These are phyloP conservation scores for Marmota monax DNA, from an alignment of 2,113 vertebrate species.

Conservation along the genomic window DNA sequence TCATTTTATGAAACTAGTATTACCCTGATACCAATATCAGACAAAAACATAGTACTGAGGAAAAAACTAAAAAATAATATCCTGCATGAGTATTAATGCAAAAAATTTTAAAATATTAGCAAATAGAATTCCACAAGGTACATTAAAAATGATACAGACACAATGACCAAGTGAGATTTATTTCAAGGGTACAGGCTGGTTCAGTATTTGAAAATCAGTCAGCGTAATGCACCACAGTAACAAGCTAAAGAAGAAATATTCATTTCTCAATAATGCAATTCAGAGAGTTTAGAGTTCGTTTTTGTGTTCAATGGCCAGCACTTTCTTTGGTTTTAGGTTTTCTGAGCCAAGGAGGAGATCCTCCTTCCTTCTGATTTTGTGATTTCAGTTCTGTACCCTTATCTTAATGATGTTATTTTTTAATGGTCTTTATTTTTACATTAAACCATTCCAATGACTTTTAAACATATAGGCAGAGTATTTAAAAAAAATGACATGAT, in stretches of 20 bases:
- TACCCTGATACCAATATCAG: not conserved
- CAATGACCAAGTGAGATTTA: not conserved
- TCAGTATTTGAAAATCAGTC: not conserved
- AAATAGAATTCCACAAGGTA: not conserved
- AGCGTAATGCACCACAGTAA: not conserved
- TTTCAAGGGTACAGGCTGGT: not conserved
- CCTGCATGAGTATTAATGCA: not conserved
- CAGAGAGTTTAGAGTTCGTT: not conserved
- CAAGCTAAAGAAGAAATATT: not conserved
- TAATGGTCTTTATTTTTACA: conserved; percentile 4
- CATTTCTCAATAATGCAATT: conserved; percentile 36
- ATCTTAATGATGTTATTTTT: conserved; percentile 38
- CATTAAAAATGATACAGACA: not conserved
- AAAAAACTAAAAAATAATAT: not conserved
- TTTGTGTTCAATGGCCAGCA: not conserved
- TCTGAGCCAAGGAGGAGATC: not conserved
- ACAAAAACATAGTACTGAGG: not conserved
- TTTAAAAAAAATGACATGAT: not conserved
- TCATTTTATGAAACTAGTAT: not conserved
- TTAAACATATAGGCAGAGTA: not conserved
- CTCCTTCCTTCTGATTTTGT: not conserved
- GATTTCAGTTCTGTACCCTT: not conserved
- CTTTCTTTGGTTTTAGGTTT: not conserved
- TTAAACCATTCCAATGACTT: not conserved
- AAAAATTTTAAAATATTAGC: not conserved